Evolutionary conservation across 1,140 invertebrate species (phyloP), one percentile per base, ranked within the genome.

Genomic region (Apolygus lucorum): DNA sequence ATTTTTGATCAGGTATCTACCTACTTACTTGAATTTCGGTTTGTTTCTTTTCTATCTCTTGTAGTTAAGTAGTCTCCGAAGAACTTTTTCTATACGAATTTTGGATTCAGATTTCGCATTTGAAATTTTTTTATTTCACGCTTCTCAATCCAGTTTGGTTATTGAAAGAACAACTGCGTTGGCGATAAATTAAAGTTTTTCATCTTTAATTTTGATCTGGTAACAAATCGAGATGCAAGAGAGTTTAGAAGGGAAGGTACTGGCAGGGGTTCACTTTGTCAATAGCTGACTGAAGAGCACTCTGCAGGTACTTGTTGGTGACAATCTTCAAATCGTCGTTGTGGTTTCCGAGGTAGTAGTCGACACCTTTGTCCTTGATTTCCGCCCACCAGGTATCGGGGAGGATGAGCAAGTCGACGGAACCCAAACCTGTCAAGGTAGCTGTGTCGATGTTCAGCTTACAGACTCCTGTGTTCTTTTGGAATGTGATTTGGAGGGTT

Each of bases 201-300:
- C n/a, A n/a, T n/a, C n/a, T n/a, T 24, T 17, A 54, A 1, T 21
- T 54, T 54, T 54, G n/a, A n/a, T 54, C 52, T 24, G 2, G 25
- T 54, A 54, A 54, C n/a, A 54, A 54, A 54, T 54, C n/a, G 25
- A 21, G 25, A 17, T 17, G 52, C 2, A 2, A 54, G 2, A 54
- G 25, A 54, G n/a, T 62, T 63, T 25, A 63, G 27, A 63, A 63
- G 4, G 62, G 62, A 25, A 63, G 27, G 27, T 25, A 63, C 2
- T 25, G 1, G 62, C 62, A 63, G 14, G 62, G 62, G 22, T 63
- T 27, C 2, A 63, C 22, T 27, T 63, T 63, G 24, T 27, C 26
- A 25, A 63, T 63, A 2, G 62, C 62, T 2, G 17, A 17, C 27
- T 63, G 62, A 14, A 63, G 22, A 27, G 27, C 27, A 27, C 22